Evolutionary conservation across 2,113 vertebrate genomes (phyloP), one percentile per base, ranked within the genome.

Genomic region (Channa argus): DNA sequence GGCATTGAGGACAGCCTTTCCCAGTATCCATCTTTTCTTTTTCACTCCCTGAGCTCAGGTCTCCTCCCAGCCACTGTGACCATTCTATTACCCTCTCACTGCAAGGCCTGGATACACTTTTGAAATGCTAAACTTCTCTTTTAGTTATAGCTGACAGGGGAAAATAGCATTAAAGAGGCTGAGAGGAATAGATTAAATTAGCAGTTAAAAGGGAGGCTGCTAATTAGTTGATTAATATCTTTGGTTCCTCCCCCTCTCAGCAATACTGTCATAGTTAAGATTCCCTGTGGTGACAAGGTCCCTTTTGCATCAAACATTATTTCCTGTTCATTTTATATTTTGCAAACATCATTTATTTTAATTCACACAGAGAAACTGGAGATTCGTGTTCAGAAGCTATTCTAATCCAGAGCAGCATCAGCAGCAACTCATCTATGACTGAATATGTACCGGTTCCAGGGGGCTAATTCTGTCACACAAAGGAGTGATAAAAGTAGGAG

Each of bases 141-240:
- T 24, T 91, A 78, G 84, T 88, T 74, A 80, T 83, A 86, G 89
- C 82, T 81, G 87, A 89, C 73, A 82, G 87, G 65, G 81, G 72
- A 68, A 88, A 86, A 91, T 86, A 66, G 77, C 80, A 72, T 90
- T 87, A 85, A 89, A 92, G 84, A 83, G 85, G 89, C 93, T 84
- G 62, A 79, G 86, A 84, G 80, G 83, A 85, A 77, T 82, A 89
- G 83, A 93, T 92, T 92, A 81, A 93, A 94, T 92, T 90, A 91
- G 88, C 77, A 91, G 80, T 88, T 88, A 92, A 93, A 90, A 91
- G 85, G 90, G 84, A 87, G 85, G 78, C 87, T 79, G 85, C 90
- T 93, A 94, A 94, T 94, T 93, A 93, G 92, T 90, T 91, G 92
- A 94, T 93, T 93, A 88, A 93, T 91, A 91, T 85, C 74, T 85